phyloP scores from a whole-genome alignment of 2,113 vertebrate species.

The Otus sunia region DNA sequence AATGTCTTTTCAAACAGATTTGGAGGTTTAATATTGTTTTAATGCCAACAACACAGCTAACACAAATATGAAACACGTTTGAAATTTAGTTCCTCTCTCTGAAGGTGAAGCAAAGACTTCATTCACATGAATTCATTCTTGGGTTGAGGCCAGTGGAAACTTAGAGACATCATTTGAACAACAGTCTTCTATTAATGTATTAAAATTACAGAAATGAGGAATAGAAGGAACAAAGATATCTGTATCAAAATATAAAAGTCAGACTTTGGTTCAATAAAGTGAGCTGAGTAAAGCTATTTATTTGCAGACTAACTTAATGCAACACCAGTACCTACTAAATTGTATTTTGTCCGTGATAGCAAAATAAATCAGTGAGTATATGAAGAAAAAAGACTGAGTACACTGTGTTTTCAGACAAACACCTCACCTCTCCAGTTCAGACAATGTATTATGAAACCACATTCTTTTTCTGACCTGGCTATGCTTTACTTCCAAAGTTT shows the following conservation, averaged over 20 bases:
- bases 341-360: neutral
- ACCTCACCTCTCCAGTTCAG: neutral
- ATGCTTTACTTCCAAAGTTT: neutral
- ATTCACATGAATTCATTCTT: neutral
- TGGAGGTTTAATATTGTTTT: neutral
- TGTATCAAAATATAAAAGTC: neutral
- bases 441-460: neutral
- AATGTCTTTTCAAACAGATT: neutral
- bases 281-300: neutral
- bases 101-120: neutral
- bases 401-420: neutral
- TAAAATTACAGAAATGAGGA: neutral
- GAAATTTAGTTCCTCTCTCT: neutral
- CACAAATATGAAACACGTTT: neutral
- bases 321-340: neutral
- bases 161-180: neutral
- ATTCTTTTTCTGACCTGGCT: neutral
- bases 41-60: neutral
- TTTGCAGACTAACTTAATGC: neutral
- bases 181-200: neutral
- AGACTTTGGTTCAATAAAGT: neutral
- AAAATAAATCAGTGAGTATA: neutral
- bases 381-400: neutral
- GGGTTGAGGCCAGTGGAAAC: neutral
- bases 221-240: neutral